These are phyloP conservation scores for Drosophila leonis DNA, from an alignment of 2,888 invertebrate genomes.

Conservation along the genomic window DNA sequence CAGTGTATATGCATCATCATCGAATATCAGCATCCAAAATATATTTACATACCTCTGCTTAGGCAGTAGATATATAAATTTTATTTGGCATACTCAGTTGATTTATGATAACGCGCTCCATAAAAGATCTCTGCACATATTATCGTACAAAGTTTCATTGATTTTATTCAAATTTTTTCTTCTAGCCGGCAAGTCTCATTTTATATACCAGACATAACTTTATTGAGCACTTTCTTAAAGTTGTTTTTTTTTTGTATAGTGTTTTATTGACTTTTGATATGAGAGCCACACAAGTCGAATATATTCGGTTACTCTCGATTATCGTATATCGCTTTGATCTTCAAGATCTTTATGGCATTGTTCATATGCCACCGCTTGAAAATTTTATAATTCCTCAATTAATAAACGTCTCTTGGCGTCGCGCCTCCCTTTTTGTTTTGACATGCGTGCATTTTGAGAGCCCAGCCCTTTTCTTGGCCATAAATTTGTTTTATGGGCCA, in stretches of 20 bases:
- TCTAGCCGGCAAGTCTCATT: constrained; percentile 35
- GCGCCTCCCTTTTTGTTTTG: constrained; percentile 36
- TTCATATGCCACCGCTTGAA: constrained; percentile 43
- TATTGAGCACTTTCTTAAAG: constrained; percentile 66
- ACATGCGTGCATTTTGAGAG: constrained; percentile 24
- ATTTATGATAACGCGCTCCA: constrained; percentile 78
- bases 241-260: constrained; percentile 58
- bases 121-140: constrained; percentile 61
- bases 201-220: constrained; percentile 35
- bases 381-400: constrained; percentile 74
- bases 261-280: constrained; percentile 66
- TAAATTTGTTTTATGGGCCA: constrained; percentile 75
- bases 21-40: constrained; percentile 53
- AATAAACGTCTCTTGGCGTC: constrained; percentile 63
- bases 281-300: constrained; percentile 68
- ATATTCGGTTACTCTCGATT: constrained; percentile 56
- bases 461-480: constrained; percentile 71
- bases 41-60: constrained; percentile 13
- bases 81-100: constrained; percentile 68
- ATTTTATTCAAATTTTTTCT: constrained; percentile 70
- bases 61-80: constrained; percentile 55
- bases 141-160: constrained; percentile 59
- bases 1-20: constrained; percentile 33
- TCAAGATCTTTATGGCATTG: constrained; percentile 41
- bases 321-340: constrained; percentile 49